Evolutionary conservation across 2,113 vertebrate genomes (phyloP), one percentile per base, ranked within the genome.

Genomic region (Haliaeetus leucogaster): DNA sequence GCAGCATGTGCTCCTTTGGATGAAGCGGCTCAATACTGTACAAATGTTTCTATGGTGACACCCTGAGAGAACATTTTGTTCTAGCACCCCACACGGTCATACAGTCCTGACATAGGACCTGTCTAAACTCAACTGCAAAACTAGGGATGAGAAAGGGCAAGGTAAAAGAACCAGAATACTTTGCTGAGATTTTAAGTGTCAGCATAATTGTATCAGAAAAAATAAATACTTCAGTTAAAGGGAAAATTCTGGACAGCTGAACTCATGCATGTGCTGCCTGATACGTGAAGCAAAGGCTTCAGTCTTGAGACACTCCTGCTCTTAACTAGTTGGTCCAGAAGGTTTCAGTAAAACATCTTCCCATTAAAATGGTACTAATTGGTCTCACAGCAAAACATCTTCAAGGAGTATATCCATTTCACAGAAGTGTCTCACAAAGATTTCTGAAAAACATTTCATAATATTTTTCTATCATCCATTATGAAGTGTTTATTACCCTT

Each of bases 21-120:
- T 76, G 67, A 86, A 91, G 89, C 77, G 78, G 71, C 61, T 89
- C 72, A 66, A 53, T 45, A 80, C 30, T 68, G 38, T 59, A n/a
- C 47, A 43, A 55, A 61, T 38, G 86, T 95, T 95, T 94, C 94
- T 96, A 82, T 85, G 66, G 93, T 45, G 81, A 95, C 22, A 78
- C 21, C 34, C 47, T 3, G 10, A 68, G 21, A 85, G 81, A 92
- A 91, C 91, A 87, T 85, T 94, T 87, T 93, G 78, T 95, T 90
- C 81, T 34, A 77, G 27, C 53, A 82, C 48, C 70, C 40, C 78
- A 73, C 4, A 1, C 1, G 25, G 73, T 87, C 65, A 90, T 12
- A 63, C 36, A 87, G 78, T 29, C 62, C 84, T 77, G 53, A 38
- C 81, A 94, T 71, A 38, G 68, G 87, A 93, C 86, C 47, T 87